A percentile compares a stretch with the other conserved stretches of the same genome.
Evolutionary conservation across 1,140 invertebrate species (phyloP).

Genomic region (Achatina immaculata): DNA sequence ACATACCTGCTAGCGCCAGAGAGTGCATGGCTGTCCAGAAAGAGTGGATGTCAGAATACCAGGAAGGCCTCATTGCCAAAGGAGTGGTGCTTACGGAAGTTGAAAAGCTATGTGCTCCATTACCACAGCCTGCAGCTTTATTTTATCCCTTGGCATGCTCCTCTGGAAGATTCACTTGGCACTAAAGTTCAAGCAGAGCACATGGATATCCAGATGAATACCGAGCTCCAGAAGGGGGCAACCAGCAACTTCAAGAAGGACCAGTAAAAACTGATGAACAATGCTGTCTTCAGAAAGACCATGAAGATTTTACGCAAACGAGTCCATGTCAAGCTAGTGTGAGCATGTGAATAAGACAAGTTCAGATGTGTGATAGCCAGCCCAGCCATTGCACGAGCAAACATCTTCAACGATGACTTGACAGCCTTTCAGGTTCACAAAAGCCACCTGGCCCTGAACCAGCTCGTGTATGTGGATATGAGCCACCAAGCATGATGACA

Average conservation of each 20-base stretch:
- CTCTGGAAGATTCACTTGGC: slow-evolving; percentile 44
- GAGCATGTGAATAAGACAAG: slow-evolving; percentile 28
- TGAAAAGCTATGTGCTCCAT: too few species aligned
- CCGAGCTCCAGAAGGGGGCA: slow-evolving; percentile 43
- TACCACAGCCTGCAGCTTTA: neutral
- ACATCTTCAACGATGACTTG: slow-evolving; percentile 60
- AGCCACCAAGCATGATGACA: too few species aligned
- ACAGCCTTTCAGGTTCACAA: slow-evolving; percentile 45
- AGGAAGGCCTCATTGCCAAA: too few species aligned
- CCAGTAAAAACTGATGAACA: slow-evolving; percentile 71
- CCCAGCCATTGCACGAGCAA: slow-evolving; percentile 59
- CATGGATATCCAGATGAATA: slow-evolving; percentile 30
- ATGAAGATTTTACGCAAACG: slow-evolving; percentile 70
- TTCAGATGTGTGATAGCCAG: slow-evolving; percentile 54
- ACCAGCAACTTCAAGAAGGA: slow-evolving; percentile 70
- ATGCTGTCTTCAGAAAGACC: slow-evolving; percentile 72
- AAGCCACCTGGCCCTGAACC: slow-evolving; percentile 46
- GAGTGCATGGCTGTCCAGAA: too few species aligned
- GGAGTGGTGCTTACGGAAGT: too few species aligned
- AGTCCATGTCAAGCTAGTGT: slow-evolving; percentile 55
- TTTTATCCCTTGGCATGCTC: slow-evolving; percentile 33
- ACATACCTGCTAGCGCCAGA: too few species aligned
- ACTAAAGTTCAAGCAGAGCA: slow-evolving; percentile 39
- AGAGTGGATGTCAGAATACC: too few species aligned
- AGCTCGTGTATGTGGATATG: slow-evolving; percentile 56